These are phyloP conservation scores for Xanthorhoe spadicearia DNA, from an alignment of 2,888 invertebrate genomes.

Conservation along the genomic window DNA sequence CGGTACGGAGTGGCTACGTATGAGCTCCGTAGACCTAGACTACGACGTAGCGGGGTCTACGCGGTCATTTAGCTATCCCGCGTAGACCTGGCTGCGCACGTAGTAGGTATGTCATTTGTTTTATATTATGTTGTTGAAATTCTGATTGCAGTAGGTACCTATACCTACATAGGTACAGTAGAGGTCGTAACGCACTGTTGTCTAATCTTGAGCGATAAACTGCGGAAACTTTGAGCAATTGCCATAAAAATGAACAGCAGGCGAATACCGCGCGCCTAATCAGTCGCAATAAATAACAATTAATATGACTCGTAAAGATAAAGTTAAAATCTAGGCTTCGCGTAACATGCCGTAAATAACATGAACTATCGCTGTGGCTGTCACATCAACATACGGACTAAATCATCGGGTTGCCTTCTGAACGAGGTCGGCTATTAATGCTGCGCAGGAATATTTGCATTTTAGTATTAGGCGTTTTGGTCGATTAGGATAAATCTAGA, in stretches of 20 bases:
- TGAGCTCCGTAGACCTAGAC: not conserved
- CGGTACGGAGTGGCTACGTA: not conserved
- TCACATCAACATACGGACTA: not conserved
- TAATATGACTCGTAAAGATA: conserved; percentile 4
- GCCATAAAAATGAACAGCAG: not conserved
- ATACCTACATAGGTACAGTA: no score
- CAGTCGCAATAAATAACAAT: not conserved
- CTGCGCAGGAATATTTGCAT: not conserved
- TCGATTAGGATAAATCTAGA: no score
- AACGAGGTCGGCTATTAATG: not conserved
- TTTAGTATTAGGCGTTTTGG: no score
- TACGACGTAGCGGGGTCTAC: not conserved
- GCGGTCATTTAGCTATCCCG: not conserved
- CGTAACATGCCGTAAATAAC: conserved; percentile 2
- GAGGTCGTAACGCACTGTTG: not conserved
- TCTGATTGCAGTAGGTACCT: not conserved
- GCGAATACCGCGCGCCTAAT: not conserved
- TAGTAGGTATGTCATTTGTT: not conserved
- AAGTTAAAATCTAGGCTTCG: not conserved
- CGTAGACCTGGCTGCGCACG: not conserved
- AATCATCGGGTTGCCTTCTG: not conserved
- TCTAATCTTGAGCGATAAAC: not conserved
- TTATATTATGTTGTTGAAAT: not conserved
- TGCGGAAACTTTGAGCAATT: not conserved
- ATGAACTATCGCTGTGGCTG: not conserved